Conservation (phyloP, 2,797 vertebrate genomes). For the Bradypodion pumilum region DNA sequence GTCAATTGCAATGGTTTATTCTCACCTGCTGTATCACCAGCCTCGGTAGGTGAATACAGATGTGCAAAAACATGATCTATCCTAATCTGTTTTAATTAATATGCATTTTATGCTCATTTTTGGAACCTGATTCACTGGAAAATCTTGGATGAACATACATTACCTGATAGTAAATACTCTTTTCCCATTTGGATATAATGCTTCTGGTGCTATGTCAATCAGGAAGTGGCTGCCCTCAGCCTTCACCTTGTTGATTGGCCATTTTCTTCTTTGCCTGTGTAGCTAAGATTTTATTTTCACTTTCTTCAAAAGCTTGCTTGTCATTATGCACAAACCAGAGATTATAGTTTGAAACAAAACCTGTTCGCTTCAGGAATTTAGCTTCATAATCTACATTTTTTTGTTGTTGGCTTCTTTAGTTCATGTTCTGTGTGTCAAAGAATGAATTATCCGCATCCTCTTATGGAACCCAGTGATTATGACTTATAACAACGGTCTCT, state of each 20-base stretch:
- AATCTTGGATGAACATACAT: neutral
- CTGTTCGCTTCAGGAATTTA: neutral
- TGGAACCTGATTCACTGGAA: neutral
- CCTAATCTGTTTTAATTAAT: neutral
- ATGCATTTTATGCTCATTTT: neutral
- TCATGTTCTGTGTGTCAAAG: neutral
- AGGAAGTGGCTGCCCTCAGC: neutral
- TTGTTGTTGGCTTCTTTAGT: neutral
- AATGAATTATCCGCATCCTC: neutral
- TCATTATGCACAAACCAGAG: neutral
- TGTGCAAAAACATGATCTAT: neutral
- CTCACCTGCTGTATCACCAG: neutral
- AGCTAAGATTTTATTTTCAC: neutral
- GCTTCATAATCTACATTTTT: neutral
- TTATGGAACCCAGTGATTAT: neutral
- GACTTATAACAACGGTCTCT: neutral
- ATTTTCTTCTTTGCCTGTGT: neutral
- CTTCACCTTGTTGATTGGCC: neutral
- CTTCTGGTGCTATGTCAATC: neutral
- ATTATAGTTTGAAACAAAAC: neutral
- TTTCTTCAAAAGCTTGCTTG: no score
- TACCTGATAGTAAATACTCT: neutral
- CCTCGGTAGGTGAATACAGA: neutral
- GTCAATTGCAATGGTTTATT: neutral
- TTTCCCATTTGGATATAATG: neutral